These are phyloP conservation scores for Lutraria rhynchaena DNA, from an alignment of 1,140 invertebrate species.

Conservation along the genomic window DNA sequence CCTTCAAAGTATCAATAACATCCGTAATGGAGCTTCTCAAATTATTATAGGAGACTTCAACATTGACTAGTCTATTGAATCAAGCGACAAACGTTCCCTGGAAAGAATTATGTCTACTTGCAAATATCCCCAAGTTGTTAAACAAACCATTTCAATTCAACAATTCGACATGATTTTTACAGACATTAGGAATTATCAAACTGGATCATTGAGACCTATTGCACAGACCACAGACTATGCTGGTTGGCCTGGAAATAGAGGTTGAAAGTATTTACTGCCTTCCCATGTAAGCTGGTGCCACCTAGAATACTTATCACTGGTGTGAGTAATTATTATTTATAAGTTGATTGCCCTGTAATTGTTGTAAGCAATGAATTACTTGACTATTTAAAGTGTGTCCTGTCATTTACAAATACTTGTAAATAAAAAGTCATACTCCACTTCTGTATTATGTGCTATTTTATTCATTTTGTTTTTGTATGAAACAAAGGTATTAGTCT, in stretches of 20 bases:
- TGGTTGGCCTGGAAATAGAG: slow-evolving; percentile 32
- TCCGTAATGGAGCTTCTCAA: background rate
- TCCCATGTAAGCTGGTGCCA: no score
- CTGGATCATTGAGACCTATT: slow-evolving; percentile 33
- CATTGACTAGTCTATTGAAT: background rate
- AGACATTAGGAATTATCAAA: background rate
- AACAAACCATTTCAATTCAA: slow-evolving; percentile 22
- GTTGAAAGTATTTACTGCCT: no score
- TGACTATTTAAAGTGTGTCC: no score
- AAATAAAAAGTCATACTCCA: no score
- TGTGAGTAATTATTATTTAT: no score
- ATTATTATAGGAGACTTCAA: slow-evolving; percentile 35
- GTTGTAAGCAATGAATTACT: no score
- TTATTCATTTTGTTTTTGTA: no score
- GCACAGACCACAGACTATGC: slow-evolving; percentile 15
- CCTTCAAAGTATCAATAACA: background rate
- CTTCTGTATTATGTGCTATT: no score
- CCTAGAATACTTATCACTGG: no score
- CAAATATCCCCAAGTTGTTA: background rate
- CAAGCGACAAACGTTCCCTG: background rate
- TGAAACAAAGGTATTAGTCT: no score
- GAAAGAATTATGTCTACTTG: background rate
- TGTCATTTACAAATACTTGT: no score
- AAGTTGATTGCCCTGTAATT: no score
- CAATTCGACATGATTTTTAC: slow-evolving; percentile 45